These are phyloP conservation scores for Nycticryphes semicollaris DNA, from an alignment of 2,113 vertebrate species.

Conservation along the genomic window DNA sequence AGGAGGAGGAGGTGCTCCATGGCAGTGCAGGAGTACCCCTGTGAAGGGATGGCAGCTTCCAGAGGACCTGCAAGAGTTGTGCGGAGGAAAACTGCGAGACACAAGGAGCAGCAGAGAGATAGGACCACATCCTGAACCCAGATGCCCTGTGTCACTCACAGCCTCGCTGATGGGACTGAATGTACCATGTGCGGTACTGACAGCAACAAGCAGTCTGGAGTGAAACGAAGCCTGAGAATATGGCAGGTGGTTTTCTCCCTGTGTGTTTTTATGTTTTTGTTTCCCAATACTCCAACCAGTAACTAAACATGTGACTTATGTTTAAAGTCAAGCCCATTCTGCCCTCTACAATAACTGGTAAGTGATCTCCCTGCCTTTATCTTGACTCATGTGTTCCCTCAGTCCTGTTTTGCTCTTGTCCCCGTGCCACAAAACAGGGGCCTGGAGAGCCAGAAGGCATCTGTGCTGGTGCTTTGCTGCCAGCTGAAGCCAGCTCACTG, in stretches of 20 bases:
- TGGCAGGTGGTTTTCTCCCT: not conserved
- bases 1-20: not conserved
- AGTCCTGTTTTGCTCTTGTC: not conserved
- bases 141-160: rapidly evolving
- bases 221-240: not conserved
- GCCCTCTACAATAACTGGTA: not conserved
- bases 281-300: not conserved
- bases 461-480: not conserved
- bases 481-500: not conserved
- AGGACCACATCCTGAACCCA: not conserved
- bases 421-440: not conserved
- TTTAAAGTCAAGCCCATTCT: not conserved
- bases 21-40: rapidly evolving
- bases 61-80: not conserved
- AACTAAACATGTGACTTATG: not conserved
- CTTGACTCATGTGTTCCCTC: not conserved
- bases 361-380: not conserved
- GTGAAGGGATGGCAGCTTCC: not conserved
- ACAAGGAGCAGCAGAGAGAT: not conserved
- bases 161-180: not conserved
- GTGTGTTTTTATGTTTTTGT: not conserved
- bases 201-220: not conserved
- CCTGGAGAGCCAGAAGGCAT: not conserved
- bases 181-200: not conserved
- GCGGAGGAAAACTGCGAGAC: rapidly evolving